Conservation (phyloP, 1,140 invertebrate species). For the Varroa destructor region DNA sequence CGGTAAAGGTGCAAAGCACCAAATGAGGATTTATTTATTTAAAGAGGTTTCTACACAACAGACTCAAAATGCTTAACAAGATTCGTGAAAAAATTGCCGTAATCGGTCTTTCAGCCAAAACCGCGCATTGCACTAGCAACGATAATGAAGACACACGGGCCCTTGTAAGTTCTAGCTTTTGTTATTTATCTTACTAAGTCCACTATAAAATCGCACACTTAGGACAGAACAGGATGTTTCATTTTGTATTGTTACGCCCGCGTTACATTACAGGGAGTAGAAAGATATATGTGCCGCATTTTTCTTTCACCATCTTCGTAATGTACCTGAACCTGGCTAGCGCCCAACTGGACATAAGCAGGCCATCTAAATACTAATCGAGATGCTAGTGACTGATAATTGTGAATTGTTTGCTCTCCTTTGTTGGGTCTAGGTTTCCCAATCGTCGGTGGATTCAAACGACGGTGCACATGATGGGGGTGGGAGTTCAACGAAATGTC, state of each 20-base stretch:
- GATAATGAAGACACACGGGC: slow-evolving; percentile 18
- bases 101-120: background rate
- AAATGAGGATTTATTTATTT: too few relatives aligned
- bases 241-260: background rate
- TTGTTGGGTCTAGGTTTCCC: slow-evolving; percentile 6
- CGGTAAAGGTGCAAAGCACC: too few relatives aligned
- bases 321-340: background rate
- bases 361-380: too few relatives aligned
- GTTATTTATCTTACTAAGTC: background rate
- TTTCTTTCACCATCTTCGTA: background rate
- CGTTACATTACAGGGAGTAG: background rate
- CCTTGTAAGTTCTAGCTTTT: background rate
- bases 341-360: background rate
- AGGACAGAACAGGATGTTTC: background rate
- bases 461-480: too few relatives aligned
- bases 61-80: slow-evolving; percentile 9
- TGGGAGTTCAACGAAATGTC: background rate
- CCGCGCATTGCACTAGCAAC: background rate
- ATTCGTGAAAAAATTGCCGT: slow-evolving; percentile 16
- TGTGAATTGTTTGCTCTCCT: background rate
- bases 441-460: slow-evolving; percentile 7
- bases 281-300: background rate
- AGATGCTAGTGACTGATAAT: background rate
- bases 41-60: too few relatives aligned
- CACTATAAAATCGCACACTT: background rate